Percentiles rank a stretch among this genome's conserved stretches.
Evolutionary conservation across 2,888 invertebrate genomes (phyloP).

Genomic region (Archaeoteleia sp.): DNA sequence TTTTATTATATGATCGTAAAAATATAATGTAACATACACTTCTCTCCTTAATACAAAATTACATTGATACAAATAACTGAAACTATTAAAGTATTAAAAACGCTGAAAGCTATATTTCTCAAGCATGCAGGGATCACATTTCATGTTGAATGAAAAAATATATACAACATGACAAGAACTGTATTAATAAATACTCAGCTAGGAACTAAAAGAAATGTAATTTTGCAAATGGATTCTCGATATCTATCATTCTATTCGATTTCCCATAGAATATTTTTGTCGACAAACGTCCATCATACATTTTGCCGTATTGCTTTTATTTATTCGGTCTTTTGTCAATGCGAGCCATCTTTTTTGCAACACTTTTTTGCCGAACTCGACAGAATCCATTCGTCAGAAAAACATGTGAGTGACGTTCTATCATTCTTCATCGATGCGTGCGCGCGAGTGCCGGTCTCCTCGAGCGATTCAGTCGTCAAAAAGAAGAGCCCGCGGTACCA

Average conservation of each 20-base stretch:
- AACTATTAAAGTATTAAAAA: too few relatives aligned
- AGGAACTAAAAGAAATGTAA: slow-evolving; percentile 22
- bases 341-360: background rate
- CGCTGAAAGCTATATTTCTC: too few relatives aligned
- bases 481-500: slow-evolving; percentile 22
- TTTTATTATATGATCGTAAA: too few relatives aligned
- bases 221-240: background rate
- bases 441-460: background rate
- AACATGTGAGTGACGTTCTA: slow-evolving; percentile 27
- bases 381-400: slow-evolving; percentile 22
- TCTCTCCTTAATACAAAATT: too few relatives aligned
- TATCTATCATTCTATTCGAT: slow-evolving; percentile 2
- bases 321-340: slow-evolving; percentile 18
- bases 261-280: slow-evolving; percentile 8
- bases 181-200: too few relatives aligned
- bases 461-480: slow-evolving; percentile 26
- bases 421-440: slow-evolving; percentile 38
- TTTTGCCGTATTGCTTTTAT: slow-evolving; percentile 27
- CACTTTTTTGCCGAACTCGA: slow-evolving; percentile 10
- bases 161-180: too few relatives aligned
- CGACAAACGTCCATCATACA: slow-evolving; percentile 22
- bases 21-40: too few relatives aligned
- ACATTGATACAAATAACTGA: too few relatives aligned
- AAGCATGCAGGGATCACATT: too few relatives aligned
- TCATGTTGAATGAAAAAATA: too few relatives aligned